phyloP scores from a whole-genome alignment of 2,888 invertebrate species.

The Listrodromus nycthemerus region DNA sequence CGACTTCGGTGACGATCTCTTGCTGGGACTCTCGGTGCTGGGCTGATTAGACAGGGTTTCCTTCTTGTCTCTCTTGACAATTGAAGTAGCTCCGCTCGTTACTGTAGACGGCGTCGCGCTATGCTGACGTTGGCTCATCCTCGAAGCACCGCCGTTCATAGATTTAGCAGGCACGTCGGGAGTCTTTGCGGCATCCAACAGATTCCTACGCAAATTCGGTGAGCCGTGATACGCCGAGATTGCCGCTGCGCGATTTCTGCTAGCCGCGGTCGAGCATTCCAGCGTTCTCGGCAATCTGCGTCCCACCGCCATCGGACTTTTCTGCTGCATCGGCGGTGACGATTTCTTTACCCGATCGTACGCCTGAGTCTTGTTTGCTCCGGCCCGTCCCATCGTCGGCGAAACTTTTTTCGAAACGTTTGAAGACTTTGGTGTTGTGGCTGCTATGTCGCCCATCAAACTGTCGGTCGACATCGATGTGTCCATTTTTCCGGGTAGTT shows the following conservation, averaged over 20 bases:
- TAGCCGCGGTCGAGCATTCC: constrained; percentile 82
- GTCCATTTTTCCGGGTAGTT: constrained; percentile 79
- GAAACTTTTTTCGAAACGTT: constrained; percentile 79
- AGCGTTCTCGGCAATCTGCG: constrained; percentile 79
- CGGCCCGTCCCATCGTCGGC: constrained; percentile 76
- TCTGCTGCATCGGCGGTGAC: constrained; percentile 79
- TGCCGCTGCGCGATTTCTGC: constrained; percentile 79
- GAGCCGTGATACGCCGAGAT: constrained; percentile 81
- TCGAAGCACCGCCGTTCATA: constrained; percentile 69
- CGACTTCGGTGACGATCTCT: constrained; percentile 81
- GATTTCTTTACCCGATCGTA: constrained; percentile 78
- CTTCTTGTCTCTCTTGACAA: constrained; percentile 74
- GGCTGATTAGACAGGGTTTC: constrained; percentile 75
- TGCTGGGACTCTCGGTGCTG: constrained; percentile 79
- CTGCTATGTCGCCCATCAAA: constrained; percentile 79
- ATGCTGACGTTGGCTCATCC: constrained; percentile 70
- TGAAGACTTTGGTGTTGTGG: constrained; percentile 78
- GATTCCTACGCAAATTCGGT: constrained; percentile 85
- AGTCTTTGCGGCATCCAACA: constrained; percentile 86
- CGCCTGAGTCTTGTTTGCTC: constrained; percentile 71
- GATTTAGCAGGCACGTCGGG: constrained; percentile 84
- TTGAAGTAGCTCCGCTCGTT: constrained; percentile 50
- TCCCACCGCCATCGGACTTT: constrained; percentile 73
- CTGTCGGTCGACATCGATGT: constrained; percentile 84
- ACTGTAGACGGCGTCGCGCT: constrained; percentile 67